phyloP scores from a whole-genome alignment of 2,888 invertebrate species.

The Priocnemis perturbator region DNA sequence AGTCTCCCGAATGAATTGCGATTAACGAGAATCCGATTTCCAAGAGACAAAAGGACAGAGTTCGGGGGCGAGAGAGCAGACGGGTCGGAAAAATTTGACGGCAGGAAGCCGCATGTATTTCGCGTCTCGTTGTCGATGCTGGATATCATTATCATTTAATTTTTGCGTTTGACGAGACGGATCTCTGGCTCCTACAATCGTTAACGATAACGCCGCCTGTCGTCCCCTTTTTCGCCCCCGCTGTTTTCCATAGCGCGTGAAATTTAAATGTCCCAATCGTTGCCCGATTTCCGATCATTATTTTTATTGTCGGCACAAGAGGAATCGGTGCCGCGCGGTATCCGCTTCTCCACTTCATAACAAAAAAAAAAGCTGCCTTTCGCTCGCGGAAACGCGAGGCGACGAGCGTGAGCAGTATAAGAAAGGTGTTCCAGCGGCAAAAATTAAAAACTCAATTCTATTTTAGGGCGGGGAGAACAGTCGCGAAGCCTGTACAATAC shows the following conservation, averaged over 20 bases:
- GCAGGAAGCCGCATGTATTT: conserved; percentile 38
- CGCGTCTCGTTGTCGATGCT: conserved; percentile 26
- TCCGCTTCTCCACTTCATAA: background rate
- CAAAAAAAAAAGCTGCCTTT: too few relatives aligned
- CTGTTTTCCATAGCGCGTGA: conserved; percentile 42
- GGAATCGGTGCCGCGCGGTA: conserved; percentile 10
- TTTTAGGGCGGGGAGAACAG: too few relatives aligned
- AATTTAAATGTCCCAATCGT: conserved; percentile 58
- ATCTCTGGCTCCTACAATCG: conserved; percentile 54
- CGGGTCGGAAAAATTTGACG: conserved; percentile 34
- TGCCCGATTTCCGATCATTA: conserved; percentile 49
- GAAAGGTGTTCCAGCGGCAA: too few relatives aligned
- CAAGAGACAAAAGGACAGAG: conserved; percentile 19
- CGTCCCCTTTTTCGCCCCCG: conserved; percentile 19
- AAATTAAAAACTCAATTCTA: too few relatives aligned
- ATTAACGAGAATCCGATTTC: conserved; percentile 13
- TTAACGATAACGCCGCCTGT: conserved; percentile 52
- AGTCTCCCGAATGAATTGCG: background rate
- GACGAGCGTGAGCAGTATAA: too few relatives aligned
- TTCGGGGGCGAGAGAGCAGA: background rate
- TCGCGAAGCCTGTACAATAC: too few relatives aligned
- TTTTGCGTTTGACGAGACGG: conserved; percentile 53
- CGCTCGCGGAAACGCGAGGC: too few relatives aligned
- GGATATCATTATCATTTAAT: conserved; percentile 72
- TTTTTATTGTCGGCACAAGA: conserved; percentile 37